Evolutionary conservation across 2,888 invertebrate species (phyloP).

Genomic region (Drepanosiphum platanoidis): DNA sequence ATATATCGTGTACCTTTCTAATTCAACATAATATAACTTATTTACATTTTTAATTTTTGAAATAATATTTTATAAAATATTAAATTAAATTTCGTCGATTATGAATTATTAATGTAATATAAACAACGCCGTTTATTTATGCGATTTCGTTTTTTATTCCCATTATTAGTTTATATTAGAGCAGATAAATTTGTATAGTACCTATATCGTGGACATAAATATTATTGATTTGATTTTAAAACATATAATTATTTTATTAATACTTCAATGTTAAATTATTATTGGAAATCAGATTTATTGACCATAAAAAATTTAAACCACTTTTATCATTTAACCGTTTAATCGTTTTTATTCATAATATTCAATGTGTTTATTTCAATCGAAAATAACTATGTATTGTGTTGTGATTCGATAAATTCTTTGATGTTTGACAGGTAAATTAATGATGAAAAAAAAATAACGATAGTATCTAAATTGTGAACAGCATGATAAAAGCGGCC

Average conservation of each 20-base stretch:
- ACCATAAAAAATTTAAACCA: not conserved
- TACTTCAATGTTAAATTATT: not conserved
- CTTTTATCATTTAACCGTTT: not conserved
- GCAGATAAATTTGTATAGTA: not conserved
- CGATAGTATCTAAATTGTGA: constrained; percentile 29
- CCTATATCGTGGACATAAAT: not conserved
- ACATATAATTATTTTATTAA: constrained; percentile 16
- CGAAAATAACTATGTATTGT: no score
- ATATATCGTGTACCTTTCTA: no score
- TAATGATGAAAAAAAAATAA: constrained; percentile 1
- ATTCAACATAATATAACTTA: no score
- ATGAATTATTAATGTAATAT: not conserved
- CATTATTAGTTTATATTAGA: not conserved
- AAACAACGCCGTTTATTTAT: not conserved
- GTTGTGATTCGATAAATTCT: constrained; percentile 29
- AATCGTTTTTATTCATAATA: constrained; percentile 2
- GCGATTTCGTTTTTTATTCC: not conserved
- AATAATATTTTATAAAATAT: no score
- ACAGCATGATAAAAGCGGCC: constrained; percentile 39
- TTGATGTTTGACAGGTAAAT: not conserved
- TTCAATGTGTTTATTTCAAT: not conserved
- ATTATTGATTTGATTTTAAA: not conserved
- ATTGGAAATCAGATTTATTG: constrained; percentile 19
- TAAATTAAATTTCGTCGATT: no score
- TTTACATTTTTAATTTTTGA: no score